Evolutionary conservation across 2,113 vertebrate genomes (phyloP).

Genomic region (Carassius carassius): DNA sequence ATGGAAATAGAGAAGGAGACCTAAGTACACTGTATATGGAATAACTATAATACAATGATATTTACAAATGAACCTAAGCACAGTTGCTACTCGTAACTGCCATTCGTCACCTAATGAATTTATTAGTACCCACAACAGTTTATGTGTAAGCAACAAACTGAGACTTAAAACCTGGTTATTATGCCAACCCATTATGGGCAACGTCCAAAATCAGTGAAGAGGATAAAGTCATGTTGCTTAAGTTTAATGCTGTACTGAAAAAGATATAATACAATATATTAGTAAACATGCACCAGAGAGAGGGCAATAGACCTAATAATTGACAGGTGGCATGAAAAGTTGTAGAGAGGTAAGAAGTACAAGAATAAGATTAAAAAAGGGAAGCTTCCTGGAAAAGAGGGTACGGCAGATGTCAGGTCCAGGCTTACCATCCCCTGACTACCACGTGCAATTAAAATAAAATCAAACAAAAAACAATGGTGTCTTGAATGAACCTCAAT

Average conservation of each 20-base stretch:
- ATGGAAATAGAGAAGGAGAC: no score
- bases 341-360: background rate
- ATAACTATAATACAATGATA: background rate
- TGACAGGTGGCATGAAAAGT: background rate
- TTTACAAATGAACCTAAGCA: constrained; percentile 1
- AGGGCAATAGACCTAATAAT: background rate
- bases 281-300: background rate
- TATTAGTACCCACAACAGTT: background rate
- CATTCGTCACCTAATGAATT: background rate
- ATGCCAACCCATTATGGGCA: background rate
- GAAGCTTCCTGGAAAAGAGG: constrained; percentile 6
- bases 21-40: background rate
- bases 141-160: background rate
- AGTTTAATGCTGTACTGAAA: background rate
- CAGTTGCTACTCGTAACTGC: background rate
- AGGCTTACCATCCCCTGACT: constrained; percentile 27
- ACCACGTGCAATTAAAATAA: constrained; percentile 18
- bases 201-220: background rate
- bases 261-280: background rate
- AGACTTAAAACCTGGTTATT: background rate
- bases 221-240: background rate
- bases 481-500: background rate
- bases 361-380: constrained; percentile 3
- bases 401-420: constrained; percentile 36
- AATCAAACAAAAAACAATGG: constrained; percentile 23